These are phyloP conservation scores for Vulpes lagopus DNA, from an alignment of 2,113 vertebrate species.

Conservation along the genomic window DNA sequence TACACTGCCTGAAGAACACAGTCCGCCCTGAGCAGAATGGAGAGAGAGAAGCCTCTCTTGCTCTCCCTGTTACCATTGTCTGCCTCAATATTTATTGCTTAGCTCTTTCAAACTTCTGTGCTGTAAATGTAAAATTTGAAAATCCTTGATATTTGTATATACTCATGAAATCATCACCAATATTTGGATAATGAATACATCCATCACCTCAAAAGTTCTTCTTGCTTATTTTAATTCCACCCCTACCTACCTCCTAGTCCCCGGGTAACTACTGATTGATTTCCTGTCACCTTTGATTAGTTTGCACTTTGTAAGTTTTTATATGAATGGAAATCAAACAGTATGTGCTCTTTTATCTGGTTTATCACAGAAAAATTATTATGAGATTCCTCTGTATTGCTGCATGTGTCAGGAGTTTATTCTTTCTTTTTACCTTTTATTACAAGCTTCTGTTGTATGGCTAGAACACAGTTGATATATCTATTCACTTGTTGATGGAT, in stretches of 20 bases:
- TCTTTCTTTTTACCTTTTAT: background rate
- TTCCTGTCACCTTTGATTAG: background rate
- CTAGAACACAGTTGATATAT: background rate
- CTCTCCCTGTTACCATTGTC: background rate
- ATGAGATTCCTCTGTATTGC: background rate
- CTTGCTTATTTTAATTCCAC: background rate
- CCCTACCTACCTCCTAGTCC: background rate
- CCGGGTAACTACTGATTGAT: background rate
- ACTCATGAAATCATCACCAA: background rate
- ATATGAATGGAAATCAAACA: background rate
- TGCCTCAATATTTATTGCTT: background rate
- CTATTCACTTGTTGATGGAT: background rate
- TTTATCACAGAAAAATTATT: background rate
- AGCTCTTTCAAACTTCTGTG: background rate
- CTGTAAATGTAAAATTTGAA: background rate
- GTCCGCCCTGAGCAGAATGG: too few relatives aligned
- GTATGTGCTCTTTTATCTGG: background rate
- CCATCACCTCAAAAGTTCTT: background rate
- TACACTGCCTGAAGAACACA: background rate
- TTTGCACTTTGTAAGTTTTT: background rate
- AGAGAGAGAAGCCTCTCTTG: accelerated
- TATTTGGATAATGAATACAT: background rate
- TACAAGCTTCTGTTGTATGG: background rate
- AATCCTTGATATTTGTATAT: background rate
- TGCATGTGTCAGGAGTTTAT: background rate